Evolutionary conservation across 1,140 invertebrate genomes (phyloP).

Genomic region (Diorhabda sublineata): DNA sequence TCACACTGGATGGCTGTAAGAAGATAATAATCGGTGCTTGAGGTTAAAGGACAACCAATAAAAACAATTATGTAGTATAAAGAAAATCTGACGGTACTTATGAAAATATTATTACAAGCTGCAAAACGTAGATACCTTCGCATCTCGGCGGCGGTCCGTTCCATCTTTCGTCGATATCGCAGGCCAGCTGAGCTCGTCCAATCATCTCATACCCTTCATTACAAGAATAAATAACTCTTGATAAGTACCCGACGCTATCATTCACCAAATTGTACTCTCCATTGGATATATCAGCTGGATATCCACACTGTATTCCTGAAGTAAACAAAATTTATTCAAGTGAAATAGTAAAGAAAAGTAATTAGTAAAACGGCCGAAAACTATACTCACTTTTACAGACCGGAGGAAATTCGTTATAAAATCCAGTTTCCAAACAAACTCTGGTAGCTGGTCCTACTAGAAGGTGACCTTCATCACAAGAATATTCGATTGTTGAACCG

Average conservation of each 20-base stretch:
- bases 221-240: slow-evolving; percentile 80
- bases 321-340: not conserved
- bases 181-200: slow-evolving; percentile 74
- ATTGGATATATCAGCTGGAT: slow-evolving; percentile 79
- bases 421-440: slow-evolving; percentile 85
- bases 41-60: too few relatives aligned
- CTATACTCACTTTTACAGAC: slow-evolving; percentile 81
- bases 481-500: slow-evolving; percentile 80
- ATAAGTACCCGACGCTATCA: slow-evolving; percentile 77
- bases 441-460: slow-evolving; percentile 78
- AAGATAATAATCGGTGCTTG: not conserved
- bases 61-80: too few relatives aligned
- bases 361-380: too few relatives aligned
- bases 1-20: slow-evolving; percentile 69
- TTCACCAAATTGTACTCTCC: slow-evolving; percentile 79
- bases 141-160: slow-evolving; percentile 88
- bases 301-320: slow-evolving; percentile 82
- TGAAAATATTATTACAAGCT: too few relatives aligned
- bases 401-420: slow-evolving; percentile 90
- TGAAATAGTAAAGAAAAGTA: too few relatives aligned
- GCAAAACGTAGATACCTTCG: slow-evolving; percentile 57
- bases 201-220: slow-evolving; percentile 80
- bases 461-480: slow-evolving; percentile 80
- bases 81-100: too few relatives aligned
- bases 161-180: slow-evolving; percentile 90